Base-by-base conservation (phyloP, 2,888 invertebrate genomes). In the Philonicus albiceps region DNA sequence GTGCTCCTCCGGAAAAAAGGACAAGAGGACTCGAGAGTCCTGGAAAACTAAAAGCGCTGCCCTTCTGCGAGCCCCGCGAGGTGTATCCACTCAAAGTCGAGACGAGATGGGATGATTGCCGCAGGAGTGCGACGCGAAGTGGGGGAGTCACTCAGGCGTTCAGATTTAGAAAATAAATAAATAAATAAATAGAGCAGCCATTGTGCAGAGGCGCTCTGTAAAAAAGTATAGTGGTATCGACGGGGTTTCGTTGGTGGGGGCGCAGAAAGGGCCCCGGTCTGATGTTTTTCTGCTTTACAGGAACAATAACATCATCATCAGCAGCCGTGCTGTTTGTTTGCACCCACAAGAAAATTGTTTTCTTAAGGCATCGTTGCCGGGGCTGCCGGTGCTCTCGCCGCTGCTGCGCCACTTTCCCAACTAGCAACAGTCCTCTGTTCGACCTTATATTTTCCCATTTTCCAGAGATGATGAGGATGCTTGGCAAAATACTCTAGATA, bases 111-210 rank as follows among this genome's bases (percentile, higher is more conserved):
- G 40, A 16, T 43, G 40, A 40, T 43, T 84, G 31, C 34, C n/a
- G 40, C 43, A 73, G 40, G 84, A 73, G 73, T 72, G 72, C 31
- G 85, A 19, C 19, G 31, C 5, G 7, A 49, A 55, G 76, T 75
- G 30, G 86, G 87, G 86, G 64, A 87, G 83, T 87, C 83, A 83
- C 72, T 84, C 76, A 87, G 74, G 87, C 87, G 86, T 87, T 87
- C 81, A 86, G 87, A 86, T 87, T 87, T 86, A 87, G 86, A 87
- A 86, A 86, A 87, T 86, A 86, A 87, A 86, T 87, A 86, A 87
- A 87, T 86, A 86, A 87, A 87, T 86, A 86, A 87, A 87, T 86
- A 86, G 76, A 86, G 81, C 84, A 76, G 31, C 31, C 16, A 49
- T n/a, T 49, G n/a, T 31, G 19, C 49, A 16, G 13, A 75, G 30